Conservation (phyloP, 2,113 vertebrate genomes). For the Neolamprologus fasciatus region DNA sequence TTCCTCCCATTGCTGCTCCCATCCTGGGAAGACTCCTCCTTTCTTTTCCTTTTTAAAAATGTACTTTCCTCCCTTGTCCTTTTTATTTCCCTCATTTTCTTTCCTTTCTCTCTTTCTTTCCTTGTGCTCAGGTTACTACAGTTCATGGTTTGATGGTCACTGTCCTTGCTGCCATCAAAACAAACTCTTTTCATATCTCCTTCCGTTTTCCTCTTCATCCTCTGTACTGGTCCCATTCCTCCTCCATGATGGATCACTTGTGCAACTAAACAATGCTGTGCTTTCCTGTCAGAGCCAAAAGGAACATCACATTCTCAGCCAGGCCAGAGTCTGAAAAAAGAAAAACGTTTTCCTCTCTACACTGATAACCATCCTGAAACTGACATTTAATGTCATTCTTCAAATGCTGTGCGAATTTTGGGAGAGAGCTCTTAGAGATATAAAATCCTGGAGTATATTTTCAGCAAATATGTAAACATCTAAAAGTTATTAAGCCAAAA, state of each 20-base stretch:
- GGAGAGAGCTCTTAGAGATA: not conserved
- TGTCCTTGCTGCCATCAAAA: constrained; percentile 20
- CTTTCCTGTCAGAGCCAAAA: constrained; percentile 7
- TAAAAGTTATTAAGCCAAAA: not conserved
- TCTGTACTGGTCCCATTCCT: not conserved
- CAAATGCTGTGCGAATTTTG: fast-evolving
- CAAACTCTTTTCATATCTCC: constrained; percentile 42
- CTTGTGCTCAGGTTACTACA: constrained; percentile 6
- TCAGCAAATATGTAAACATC: not conserved
- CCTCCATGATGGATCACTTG: constrained; percentile 6
- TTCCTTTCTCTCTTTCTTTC: not conserved
- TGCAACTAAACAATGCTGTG: constrained; percentile 22
- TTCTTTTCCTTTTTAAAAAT: not conserved
- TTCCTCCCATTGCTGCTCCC: constrained; percentile 3
- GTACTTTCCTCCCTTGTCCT: not conserved
- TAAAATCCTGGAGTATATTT: not conserved
- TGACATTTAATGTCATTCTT: not conserved
- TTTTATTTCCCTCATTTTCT: not conserved
- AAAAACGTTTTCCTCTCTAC: not conserved
- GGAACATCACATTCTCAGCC: not conserved
- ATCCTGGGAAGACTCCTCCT: constrained; percentile 48
- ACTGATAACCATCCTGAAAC: not conserved
- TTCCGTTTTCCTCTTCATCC: constrained; percentile 3
- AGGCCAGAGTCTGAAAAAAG: not conserved
- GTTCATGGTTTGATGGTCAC: constrained; percentile 1